These are phyloP conservation scores for Hofmannophila pseudospretella DNA, from an alignment of 2,888 invertebrate species.

Conservation along the genomic window DNA sequence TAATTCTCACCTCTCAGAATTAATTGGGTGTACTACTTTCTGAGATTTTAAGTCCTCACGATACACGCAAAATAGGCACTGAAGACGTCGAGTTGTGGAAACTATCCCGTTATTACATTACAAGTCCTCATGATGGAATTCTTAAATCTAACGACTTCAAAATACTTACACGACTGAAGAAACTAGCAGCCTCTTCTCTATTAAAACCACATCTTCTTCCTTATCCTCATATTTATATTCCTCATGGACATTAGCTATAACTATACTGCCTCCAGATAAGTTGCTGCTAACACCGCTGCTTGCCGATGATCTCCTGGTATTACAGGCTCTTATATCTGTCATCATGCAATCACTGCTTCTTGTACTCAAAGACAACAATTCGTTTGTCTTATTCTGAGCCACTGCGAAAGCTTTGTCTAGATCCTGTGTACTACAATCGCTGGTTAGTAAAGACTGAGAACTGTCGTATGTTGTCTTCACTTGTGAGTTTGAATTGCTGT, in stretches of 20 bases:
- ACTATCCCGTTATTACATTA: too few relatives aligned
- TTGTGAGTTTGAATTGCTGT: constrained; percentile 16
- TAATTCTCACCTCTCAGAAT: too few relatives aligned
- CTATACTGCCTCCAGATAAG: constrained; percentile 57
- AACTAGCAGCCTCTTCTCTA: constrained; percentile 80
- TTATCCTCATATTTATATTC: constrained; percentile 86
- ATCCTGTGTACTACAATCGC: constrained; percentile 26
- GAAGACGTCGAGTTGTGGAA: too few relatives aligned
- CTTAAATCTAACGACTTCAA: too few relatives aligned
- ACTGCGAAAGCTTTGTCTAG: constrained; percentile 55
- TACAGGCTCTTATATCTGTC: constrained; percentile 31
- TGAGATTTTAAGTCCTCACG: too few relatives aligned
- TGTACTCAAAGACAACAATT: constrained; percentile 46
- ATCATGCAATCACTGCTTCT: constrained; percentile 18
- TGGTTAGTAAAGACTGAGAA: constrained; percentile 28
- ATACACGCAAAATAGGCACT: too few relatives aligned
- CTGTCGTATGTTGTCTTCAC: constrained; percentile 15
- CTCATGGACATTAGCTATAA: constrained; percentile 80
- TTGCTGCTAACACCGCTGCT: constrained; percentile 68
- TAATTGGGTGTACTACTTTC: too few relatives aligned
- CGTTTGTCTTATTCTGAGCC: constrained; percentile 61
- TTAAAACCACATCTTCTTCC: constrained; percentile 83
- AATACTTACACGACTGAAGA: constrained; percentile 74
- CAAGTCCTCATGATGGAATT: too few relatives aligned
- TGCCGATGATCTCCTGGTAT: constrained; percentile 64